Evolutionary conservation across 2,113 vertebrate genomes (phyloP).

Genomic region (Prunella himalayana): DNA sequence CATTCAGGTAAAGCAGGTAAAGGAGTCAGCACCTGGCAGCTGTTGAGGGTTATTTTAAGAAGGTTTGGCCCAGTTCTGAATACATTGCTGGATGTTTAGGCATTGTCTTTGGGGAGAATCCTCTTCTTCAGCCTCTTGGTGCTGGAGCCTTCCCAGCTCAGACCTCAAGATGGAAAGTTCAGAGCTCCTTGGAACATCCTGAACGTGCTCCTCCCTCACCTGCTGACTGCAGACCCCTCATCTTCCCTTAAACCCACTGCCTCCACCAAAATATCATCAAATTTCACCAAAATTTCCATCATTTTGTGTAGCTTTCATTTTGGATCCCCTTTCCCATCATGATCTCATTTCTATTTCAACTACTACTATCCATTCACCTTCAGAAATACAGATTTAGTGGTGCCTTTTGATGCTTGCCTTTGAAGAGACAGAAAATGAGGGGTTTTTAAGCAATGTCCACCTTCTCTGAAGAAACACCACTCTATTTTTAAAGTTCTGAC

Average conservation of each 20-base stretch:
- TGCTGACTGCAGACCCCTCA: not conserved
- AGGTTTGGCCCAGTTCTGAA: not conserved
- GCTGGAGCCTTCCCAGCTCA: not conserved
- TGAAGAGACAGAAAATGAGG: not conserved
- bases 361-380: not conserved
- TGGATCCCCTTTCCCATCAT: not conserved
- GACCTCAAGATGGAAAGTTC: not conserved
- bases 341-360: not conserved
- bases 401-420: not conserved
- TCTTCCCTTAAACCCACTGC: not conserved
- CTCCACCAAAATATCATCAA: not conserved
- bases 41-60: not conserved
- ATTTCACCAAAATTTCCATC: not conserved
- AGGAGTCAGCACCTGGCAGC: not conserved
- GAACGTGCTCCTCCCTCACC: fast-evolving
- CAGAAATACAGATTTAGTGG: not conserved
- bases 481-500: not conserved
- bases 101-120: not conserved
- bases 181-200: not conserved
- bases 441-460: not conserved
- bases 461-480: not conserved
- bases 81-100: not conserved
- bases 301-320: not conserved
- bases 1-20: not conserved
- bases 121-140: not conserved